Percentiles rank a stretch among this genome's conserved stretches.
These are phyloP conservation scores for Liopterus haemorrhoidalis DNA, from an alignment of 2,888 invertebrate genomes.

Conservation along the genomic window DNA sequence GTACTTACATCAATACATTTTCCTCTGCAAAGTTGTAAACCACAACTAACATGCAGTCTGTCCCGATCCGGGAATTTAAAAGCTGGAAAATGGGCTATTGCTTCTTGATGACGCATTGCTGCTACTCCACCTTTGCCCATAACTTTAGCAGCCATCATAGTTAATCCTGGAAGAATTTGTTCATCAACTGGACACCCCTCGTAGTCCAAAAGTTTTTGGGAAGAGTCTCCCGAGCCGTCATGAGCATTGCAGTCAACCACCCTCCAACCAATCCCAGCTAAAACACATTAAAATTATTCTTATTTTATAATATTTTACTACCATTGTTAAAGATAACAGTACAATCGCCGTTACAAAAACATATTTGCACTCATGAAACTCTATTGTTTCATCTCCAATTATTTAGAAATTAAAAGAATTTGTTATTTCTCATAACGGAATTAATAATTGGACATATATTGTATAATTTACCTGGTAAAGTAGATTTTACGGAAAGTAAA, in stretches of 20 bases:
- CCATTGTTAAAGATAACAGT: too few species aligned
- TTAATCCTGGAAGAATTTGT: constrained; percentile 53
- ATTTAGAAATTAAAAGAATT: neutral
- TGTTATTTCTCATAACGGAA: neutral
- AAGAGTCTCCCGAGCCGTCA: constrained; percentile 70
- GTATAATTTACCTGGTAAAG: constrained; percentile 51
- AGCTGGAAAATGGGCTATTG: constrained; percentile 63
- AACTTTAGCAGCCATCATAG: constrained; percentile 34
- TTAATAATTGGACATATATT: neutral
- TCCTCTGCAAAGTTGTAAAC: constrained; percentile 68
- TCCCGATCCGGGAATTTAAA: constrained; percentile 79
- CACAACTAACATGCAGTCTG: constrained; percentile 70
- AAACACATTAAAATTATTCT: constrained; percentile 19
- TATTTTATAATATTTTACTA: neutral
- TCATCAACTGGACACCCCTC: constrained; percentile 71
- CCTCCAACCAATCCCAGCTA: constrained; percentile 66
- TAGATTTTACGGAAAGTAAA: constrained; percentile 59
- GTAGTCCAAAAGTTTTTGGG: constrained; percentile 67
- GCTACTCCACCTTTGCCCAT: constrained; percentile 37
- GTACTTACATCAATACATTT: constrained; percentile 57
- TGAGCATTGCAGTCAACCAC: constrained; percentile 73
- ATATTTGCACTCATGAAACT: too few species aligned
- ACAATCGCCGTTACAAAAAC: too few species aligned
- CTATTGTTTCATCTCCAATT: neutral
- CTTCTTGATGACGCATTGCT: constrained; percentile 45